These are phyloP conservation scores for Cervus canadensis DNA, from an alignment of 2,113 vertebrate species.

Conservation along the genomic window DNA sequence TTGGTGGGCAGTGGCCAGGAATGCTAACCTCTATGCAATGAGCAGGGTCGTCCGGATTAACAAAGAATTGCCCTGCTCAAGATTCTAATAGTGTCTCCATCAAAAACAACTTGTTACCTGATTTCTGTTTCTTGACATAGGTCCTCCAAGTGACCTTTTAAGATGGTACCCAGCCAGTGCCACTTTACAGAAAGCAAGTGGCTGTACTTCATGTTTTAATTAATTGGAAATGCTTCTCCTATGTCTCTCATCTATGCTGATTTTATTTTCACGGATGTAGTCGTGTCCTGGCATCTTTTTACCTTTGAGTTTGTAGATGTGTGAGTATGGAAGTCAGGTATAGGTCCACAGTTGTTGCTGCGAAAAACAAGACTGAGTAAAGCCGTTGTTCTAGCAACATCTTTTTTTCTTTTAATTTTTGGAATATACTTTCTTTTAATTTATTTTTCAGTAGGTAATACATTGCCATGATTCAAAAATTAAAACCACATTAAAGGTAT, in stretches of 20 bases:
- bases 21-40: not conserved
- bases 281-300: not conserved
- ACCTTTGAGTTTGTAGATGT: not conserved
- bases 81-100: not conserved
- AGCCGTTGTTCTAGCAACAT: not conserved
- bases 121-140: not conserved
- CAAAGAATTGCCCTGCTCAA: not conserved
- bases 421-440: not conserved
- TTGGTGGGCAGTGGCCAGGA: not conserved
- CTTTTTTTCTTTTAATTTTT: not conserved
- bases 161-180: not conserved
- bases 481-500: not conserved
- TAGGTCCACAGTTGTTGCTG: not conserved
- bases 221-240: not conserved
- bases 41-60: not conserved
- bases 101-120: not conserved
- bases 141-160: not conserved
- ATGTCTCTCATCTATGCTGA: not conserved
- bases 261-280: not conserved
- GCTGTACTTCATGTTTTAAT: not conserved
- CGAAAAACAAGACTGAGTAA: not conserved
- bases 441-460: not conserved
- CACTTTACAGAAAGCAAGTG: not conserved
- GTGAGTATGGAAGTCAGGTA: not conserved
- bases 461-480: not conserved